These are phyloP conservation scores for Drosophila longiperda DNA, from an alignment of 2,888 invertebrate species.

Conservation along the genomic window DNA sequence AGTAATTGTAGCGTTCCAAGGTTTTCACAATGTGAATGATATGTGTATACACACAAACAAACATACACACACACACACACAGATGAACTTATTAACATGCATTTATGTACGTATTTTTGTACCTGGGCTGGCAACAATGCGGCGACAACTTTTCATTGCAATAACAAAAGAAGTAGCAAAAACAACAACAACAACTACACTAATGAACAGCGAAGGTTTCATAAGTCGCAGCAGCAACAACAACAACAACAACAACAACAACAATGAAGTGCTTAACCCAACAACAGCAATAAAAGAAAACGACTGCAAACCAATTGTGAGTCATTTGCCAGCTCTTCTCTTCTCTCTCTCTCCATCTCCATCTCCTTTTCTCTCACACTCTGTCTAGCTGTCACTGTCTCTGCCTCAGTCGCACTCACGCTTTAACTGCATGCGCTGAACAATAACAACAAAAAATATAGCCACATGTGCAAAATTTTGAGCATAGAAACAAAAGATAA, in stretches of 20 bases:
- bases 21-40: slow-evolving; percentile 77
- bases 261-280: slow-evolving; percentile 58
- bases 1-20: slow-evolving; percentile 76
- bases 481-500: slow-evolving; percentile 78
- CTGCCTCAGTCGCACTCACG: not conserved
- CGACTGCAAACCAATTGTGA: slow-evolving; percentile 69
- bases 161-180: slow-evolving; percentile 57
- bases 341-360: not conserved
- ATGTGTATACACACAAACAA: slow-evolving; percentile 14
- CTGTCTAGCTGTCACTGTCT: not conserved
- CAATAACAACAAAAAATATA: slow-evolving; percentile 43
- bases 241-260: slow-evolving; percentile 48
- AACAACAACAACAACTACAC: slow-evolving; percentile 46
- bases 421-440: slow-evolving; percentile 46
- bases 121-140: slow-evolving; percentile 74
- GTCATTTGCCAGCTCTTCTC: slow-evolving; percentile 66
- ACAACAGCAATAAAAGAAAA: slow-evolving; percentile 59
- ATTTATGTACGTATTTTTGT: slow-evolving; percentile 46
- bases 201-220: slow-evolving; percentile 74
- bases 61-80: not conserved
- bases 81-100: slow-evolving; percentile 3
- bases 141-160: slow-evolving; percentile 69
- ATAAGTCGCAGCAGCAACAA: slow-evolving; percentile 66
- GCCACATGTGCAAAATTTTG: slow-evolving; percentile 76
- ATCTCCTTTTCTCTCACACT: not conserved